Percentiles rank a stretch among this genome's conserved stretches.
phyloP scores from a whole-genome alignment of 1,140 invertebrate species.

The Tribolium madens region DNA sequence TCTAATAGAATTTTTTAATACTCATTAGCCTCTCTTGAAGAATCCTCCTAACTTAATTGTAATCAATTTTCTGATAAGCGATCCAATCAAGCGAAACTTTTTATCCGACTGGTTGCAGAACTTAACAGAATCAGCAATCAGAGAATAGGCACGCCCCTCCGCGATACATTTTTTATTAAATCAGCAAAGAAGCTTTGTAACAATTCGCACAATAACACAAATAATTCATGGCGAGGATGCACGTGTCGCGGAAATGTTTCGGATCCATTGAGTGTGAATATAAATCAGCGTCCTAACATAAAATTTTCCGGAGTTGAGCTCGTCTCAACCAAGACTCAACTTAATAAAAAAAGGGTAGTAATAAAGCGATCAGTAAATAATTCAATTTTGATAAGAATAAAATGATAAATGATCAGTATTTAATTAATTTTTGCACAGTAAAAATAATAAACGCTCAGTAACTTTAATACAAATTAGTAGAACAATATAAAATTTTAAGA shows the following conservation, averaged over 20 bases:
- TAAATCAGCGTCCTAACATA: constrained; percentile 30
- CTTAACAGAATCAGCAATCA: constrained; percentile 31
- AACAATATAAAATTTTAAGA: too few relatives aligned
- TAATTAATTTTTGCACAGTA: too few relatives aligned
- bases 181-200: background rate
- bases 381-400: too few relatives aligned
- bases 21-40: constrained; percentile 17
- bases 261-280: constrained; percentile 29
- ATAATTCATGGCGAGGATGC: background rate
- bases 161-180: constrained; percentile 21
- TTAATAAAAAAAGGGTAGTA: too few relatives aligned
- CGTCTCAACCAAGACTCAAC: too few relatives aligned
- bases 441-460: too few relatives aligned
- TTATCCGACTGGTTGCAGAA: constrained; percentile 6
- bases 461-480: too few relatives aligned
- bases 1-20: constrained; percentile 34
- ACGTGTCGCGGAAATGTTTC: constrained; percentile 26
- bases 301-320: constrained; percentile 37
- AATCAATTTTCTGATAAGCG: constrained; percentile 31
- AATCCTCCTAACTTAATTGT: constrained; percentile 26
- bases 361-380: too few relatives aligned
- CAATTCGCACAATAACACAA: background rate
- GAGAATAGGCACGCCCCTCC: constrained; percentile 12
- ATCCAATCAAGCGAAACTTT: constrained; percentile 4
- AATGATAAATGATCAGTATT: too few relatives aligned